A percentile compares a stretch with the other conserved stretches of the same genome.
Evolutionary conservation across 35 echinoderm and acorn worm species (phyloP).

Genomic region (Lytechinus variegatus): DNA sequence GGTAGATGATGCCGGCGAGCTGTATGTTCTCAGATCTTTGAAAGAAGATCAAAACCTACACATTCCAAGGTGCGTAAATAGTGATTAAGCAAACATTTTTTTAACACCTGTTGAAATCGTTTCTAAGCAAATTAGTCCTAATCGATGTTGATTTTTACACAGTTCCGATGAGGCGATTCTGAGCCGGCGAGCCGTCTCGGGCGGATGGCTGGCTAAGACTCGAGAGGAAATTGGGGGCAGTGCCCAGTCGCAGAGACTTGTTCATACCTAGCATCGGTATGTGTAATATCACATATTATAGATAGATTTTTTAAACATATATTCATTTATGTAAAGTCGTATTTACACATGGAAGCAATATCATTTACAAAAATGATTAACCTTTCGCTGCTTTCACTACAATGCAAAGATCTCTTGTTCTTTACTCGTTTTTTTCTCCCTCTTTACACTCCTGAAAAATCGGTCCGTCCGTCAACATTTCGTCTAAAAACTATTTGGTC

Average conservation of each 20-base stretch:
- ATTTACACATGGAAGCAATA: too few species aligned
- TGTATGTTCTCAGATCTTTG: not conserved
- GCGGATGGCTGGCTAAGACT: constrained; percentile 10
- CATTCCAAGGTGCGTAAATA: not conserved
- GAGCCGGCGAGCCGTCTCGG: constrained; percentile 22
- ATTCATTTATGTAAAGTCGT: too few species aligned
- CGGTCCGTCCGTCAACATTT: too few species aligned
- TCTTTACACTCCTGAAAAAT: too few species aligned
- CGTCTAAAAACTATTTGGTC: too few species aligned
- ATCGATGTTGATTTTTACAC: constrained; percentile 39
- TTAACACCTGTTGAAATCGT: constrained; percentile 26
- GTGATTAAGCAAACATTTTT: not conserved
- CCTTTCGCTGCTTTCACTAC: too few species aligned
- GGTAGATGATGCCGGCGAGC: too few species aligned
- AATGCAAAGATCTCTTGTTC: too few species aligned
- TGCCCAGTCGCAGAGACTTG: not conserved
- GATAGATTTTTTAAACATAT: too few species aligned
- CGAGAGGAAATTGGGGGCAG: constrained; percentile 25
- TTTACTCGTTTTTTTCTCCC: too few species aligned
- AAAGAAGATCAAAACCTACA: not conserved
- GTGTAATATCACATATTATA: too few species aligned
- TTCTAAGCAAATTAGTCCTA: constrained; percentile 29
- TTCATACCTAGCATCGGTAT: constrained; percentile 7
- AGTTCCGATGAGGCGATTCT: constrained; percentile 30
- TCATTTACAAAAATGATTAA: too few species aligned